Base-by-base conservation (phyloP, 2,888 invertebrate genomes). In the Tachina fera region DNA sequence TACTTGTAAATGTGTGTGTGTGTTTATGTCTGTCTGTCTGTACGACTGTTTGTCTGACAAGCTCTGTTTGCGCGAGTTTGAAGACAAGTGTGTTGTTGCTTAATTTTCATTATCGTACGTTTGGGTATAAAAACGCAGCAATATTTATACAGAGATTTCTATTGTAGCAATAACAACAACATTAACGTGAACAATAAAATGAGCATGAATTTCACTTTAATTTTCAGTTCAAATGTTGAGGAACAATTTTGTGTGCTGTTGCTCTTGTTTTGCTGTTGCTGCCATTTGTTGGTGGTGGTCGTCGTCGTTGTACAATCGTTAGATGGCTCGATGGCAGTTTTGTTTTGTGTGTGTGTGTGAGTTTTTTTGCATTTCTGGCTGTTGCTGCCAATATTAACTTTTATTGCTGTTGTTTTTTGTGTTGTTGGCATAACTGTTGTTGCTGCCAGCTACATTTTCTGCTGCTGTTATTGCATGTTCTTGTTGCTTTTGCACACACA, bases 351-450 rank as follows among this genome's bases (percentile, higher is more conserved):
- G 13, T 45, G 10, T 31, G 31, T 31, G 31, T 5, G 45, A 45
- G 45, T 47, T 4, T 58, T 47, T 80, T 41, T 14, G 16, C 43
- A 61, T 63, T 77, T 68, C 71, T 83, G 83, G 83, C 75, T 86
- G 83, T 86, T 86, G 86, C 83, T 83, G 86, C 86, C 82, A 86
- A 79, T 86, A 78, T 86, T 83, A 61, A 39, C 45, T 75, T 70
- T 75, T 72, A 77, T 74, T 72, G 75, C 47, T 76, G 76, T 43
- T 74, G 70, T 70, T 80, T 51, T 56, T 85, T 49, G 67, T 85
- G 56, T 70, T 80, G 76, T 70, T 61, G 79, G 14, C 41, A 63
- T 63, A 53, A 56, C 70, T 71, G 79, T 76, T 76, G 60, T 72
- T 83, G 83, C 83, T 86, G 82, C 82, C 51, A 53, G 75, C 82